These are phyloP conservation scores for Boleophthalmus pectinirostris DNA, from an alignment of 2,113 vertebrate species.

Conservation along the genomic window DNA sequence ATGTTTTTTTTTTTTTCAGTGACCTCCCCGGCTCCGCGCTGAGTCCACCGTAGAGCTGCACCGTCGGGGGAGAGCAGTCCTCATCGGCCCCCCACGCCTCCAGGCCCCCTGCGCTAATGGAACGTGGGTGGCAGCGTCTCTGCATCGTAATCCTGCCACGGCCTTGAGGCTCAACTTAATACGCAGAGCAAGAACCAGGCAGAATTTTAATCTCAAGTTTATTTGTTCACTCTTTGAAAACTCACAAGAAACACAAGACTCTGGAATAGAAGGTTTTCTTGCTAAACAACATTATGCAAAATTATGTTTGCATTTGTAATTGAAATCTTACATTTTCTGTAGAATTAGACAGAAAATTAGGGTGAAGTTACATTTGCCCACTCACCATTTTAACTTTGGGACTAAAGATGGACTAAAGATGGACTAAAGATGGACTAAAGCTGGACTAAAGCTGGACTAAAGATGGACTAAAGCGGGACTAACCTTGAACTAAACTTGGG, in stretches of 20 bases:
- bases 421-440: no score
- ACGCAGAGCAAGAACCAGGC: conserved; percentile 15
- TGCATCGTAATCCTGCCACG: conserved; percentile 46
- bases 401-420: no score
- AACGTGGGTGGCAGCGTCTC: conserved; percentile 46
- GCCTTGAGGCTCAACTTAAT: conserved; percentile 56
- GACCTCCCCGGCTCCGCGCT: conserved; percentile 28
- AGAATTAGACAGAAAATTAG: background rate
- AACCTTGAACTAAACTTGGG: no score
- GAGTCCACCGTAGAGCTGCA: conserved; percentile 33
- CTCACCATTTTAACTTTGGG: no score
- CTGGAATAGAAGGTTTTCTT: no score
- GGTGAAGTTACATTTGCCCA: no score
- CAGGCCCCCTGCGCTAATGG: conserved; percentile 57
- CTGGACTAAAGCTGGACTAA: no score
- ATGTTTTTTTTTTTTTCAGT: background rate
- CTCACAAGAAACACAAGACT: background rate
- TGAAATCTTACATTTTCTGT: background rate
- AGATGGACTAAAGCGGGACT: no score
- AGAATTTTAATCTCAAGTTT: conserved; percentile 32
- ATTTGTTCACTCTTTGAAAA: conserved; percentile 23
- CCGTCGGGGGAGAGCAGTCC: conserved; percentile 13
- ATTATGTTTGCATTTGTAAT: no score
- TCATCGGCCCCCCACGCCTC: conserved; percentile 35
- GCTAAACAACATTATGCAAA: no score